Percentiles rank a stretch among this genome's conserved stretches.
phyloP scores from a whole-genome alignment of 2,888 invertebrate species.

The Lasioglossum oenotherae region DNA sequence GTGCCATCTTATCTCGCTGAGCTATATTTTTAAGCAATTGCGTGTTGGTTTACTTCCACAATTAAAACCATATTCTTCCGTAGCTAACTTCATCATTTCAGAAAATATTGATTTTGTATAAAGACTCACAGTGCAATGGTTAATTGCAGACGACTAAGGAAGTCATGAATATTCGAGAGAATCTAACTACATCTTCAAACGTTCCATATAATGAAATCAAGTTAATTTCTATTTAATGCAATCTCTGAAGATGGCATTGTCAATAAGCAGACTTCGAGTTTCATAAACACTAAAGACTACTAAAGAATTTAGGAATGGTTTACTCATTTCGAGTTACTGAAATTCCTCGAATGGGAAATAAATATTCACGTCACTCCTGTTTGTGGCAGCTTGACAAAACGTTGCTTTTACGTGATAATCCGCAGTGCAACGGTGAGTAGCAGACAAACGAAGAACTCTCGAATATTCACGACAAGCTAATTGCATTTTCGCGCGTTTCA shows the following conservation, averaged over 20 bases:
- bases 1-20: background rate
- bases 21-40: background rate
- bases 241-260: background rate
- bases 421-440: background rate
- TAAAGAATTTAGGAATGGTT: background rate
- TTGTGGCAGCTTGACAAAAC: background rate
- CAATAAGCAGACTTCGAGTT: background rate
- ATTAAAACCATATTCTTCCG: background rate
- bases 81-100: background rate
- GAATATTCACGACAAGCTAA: slow-evolving; percentile 1
- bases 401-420: background rate
- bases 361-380: background rate
- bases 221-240: background rate
- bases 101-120: background rate
- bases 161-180: background rate
- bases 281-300: background rate
- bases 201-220: background rate
- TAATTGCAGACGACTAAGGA: background rate
- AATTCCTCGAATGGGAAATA: background rate
- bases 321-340: background rate
- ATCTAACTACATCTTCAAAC: background rate
- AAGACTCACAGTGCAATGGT: background rate
- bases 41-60: background rate
- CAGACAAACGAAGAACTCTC: background rate
- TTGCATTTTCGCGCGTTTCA: background rate